Percentiles rank a stretch among this genome's conserved stretches.
These are phyloP conservation scores for Rostratula benghalensis DNA, from an alignment of 2,113 vertebrate species.

Conservation along the genomic window DNA sequence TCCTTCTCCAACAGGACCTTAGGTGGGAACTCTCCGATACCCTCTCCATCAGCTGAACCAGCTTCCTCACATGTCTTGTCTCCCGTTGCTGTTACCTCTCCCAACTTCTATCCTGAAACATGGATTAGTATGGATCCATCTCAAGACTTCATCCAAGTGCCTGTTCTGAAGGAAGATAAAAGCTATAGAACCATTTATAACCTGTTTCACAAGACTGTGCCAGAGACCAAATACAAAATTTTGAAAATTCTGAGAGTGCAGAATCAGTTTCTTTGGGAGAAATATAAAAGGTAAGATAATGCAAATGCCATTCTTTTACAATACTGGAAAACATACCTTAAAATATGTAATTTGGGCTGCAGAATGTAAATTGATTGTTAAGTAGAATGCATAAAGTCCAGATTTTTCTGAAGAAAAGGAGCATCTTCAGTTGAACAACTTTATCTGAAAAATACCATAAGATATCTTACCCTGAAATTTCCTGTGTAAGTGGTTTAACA, in stretches of 20 bases:
- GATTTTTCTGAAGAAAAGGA: neutral
- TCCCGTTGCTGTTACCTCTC: slow-evolving; percentile 78
- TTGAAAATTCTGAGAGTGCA: slow-evolving; percentile 95
- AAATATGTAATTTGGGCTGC: neutral
- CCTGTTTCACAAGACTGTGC: slow-evolving; percentile 98
- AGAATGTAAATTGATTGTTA: neutral
- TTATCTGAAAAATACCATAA: neutral
- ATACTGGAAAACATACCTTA: neutral
- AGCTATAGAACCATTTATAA: slow-evolving; percentile 98
- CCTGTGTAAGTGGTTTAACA: neutral
- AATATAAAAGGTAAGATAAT: slow-evolving; percentile 92
- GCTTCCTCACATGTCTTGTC: slow-evolving; percentile 74
- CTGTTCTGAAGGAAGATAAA: slow-evolving; percentile 92
- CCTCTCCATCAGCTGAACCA: slow-evolving; percentile 67
- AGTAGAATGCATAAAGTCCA: neutral
- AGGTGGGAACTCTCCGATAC: slow-evolving; percentile 75
- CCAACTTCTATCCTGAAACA: slow-evolving; percentile 93
- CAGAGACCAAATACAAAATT: slow-evolving; percentile 95
- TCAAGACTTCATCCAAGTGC: slow-evolving; percentile 98
- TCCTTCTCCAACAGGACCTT: slow-evolving; percentile 80
- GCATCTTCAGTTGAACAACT: neutral
- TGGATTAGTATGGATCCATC: slow-evolving; percentile 92
- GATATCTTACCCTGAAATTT: neutral
- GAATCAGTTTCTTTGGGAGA: slow-evolving; percentile 99
- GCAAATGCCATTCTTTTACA: neutral